Conservation (phyloP, 2,888 invertebrate genomes). For the Creontiades dilutus region DNA sequence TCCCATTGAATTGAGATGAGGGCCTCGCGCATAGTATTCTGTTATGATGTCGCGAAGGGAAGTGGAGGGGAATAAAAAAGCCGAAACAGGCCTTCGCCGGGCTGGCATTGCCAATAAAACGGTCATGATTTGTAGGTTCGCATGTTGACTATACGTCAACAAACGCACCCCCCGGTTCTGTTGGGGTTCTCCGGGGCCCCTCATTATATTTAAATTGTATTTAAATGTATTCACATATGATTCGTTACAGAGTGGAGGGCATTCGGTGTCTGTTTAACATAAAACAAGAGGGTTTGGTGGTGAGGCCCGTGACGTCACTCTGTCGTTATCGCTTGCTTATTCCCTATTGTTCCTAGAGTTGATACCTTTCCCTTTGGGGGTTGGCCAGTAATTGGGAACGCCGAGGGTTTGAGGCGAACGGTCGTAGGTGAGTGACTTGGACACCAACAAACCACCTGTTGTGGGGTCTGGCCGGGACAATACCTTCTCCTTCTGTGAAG, state of each 20-base stretch:
- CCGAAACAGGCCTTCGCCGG: constrained; percentile 3
- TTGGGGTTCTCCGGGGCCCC: constrained; percentile 28
- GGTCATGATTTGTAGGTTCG: constrained; percentile 66
- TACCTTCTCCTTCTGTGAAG: neutral
- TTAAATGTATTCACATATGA: constrained; percentile 74
- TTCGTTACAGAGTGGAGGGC: constrained; percentile 66
- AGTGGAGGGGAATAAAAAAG: neutral
- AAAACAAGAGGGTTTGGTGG: constrained; percentile 66
- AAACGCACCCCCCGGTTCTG: constrained; percentile 61
- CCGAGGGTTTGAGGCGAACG: constrained; percentile 20
- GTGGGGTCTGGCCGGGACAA: neutral
- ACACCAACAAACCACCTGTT: constrained; percentile 31
- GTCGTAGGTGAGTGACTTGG: constrained; percentile 37
- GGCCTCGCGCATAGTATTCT: neutral
- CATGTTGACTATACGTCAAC: constrained; percentile 70
- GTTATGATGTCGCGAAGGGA: constrained; percentile 17
- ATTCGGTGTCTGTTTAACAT: constrained; percentile 64
- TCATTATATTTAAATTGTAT: constrained; percentile 74
- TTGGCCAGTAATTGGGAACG: constrained; percentile 55
- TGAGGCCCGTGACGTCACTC: constrained; percentile 52
- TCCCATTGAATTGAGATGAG: constrained; percentile 17
- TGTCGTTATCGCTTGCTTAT: constrained; percentile 60
- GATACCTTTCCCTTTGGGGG: constrained; percentile 28
- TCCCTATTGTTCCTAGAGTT: constrained; percentile 50
- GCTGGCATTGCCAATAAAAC: constrained; percentile 38